phyloP scores from a whole-genome alignment of 1,140 invertebrate species.

The Dinothrombium tinctorium region DNA sequence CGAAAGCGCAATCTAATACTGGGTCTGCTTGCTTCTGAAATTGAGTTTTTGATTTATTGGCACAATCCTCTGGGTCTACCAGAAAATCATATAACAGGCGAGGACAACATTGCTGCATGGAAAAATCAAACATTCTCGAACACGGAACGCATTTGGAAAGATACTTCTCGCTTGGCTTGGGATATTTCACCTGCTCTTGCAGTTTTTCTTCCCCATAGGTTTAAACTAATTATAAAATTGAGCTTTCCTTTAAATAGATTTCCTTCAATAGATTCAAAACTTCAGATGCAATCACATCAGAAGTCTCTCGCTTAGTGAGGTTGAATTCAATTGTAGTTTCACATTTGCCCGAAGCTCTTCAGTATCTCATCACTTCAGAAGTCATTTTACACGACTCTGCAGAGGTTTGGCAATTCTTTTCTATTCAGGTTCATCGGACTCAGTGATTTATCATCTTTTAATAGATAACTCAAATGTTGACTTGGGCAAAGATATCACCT shows the following conservation, averaged over 20 bases:
- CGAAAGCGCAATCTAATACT: conserved; percentile 83
- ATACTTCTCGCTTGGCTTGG: conserved; percentile 72
- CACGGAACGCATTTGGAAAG: conserved; percentile 52
- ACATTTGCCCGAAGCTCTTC: conserved; percentile 70
- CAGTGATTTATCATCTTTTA: conserved; percentile 12
- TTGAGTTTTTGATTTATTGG: conserved; percentile 85
- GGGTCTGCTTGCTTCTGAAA: conserved; percentile 67
- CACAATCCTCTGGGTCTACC: conserved; percentile 59
- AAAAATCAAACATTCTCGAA: conserved; percentile 36
- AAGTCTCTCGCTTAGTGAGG: conserved; percentile 46
- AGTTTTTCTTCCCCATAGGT: conserved; percentile 57
- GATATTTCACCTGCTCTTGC: conserved; percentile 76
- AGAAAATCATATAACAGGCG: conserved; percentile 45
- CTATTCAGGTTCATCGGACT: conserved; percentile 1
- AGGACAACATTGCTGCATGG: conserved; percentile 64
- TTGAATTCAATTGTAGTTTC: conserved; percentile 55
- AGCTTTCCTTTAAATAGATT: not conserved
- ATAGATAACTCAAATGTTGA: conserved; percentile 68
- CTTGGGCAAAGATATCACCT: conserved; percentile 72
- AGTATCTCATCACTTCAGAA: conserved; percentile 72
- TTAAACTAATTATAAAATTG: not conserved
- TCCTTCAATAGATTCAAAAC: conserved; percentile 38
- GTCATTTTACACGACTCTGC: conserved; percentile 60
- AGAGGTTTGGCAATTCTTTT: conserved; percentile 34
- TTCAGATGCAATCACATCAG: conserved; percentile 45